Evolutionary conservation across 2,113 vertebrate genomes (phyloP).

Genomic region (Entomyzon cyanotis): DNA sequence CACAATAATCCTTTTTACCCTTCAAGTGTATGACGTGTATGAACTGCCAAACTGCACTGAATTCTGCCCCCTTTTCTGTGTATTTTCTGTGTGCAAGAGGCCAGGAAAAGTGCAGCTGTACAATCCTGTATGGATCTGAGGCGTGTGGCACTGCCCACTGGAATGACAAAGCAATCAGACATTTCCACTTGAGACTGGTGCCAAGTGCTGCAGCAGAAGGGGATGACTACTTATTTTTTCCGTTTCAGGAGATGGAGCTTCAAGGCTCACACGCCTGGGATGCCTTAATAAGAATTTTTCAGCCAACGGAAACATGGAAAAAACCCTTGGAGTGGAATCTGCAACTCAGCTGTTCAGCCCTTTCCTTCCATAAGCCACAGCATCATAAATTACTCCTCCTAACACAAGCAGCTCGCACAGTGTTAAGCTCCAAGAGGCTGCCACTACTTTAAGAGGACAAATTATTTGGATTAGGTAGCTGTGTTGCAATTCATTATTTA

Average conservation of each 20-base stretch:
- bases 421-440: not conserved
- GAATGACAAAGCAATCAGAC: constrained; percentile 52
- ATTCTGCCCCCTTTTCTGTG: not conserved
- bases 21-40: not conserved
- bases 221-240: constrained; percentile 17
- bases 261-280: not conserved
- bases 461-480: not conserved
- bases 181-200: constrained; percentile 29
- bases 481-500: not conserved
- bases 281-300: constrained; percentile 28
- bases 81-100: not conserved
- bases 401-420: not conserved
- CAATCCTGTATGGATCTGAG: not conserved
- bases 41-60: not conserved
- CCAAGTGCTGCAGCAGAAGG: constrained; percentile 45
- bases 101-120: not conserved
- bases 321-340: not conserved
- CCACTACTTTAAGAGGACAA: not conserved
- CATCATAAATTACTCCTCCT: not conserved
- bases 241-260: not conserved
- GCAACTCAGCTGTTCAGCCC: constrained; percentile 3
- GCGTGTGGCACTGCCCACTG: not conserved
- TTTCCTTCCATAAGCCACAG: not conserved
- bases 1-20: not conserved
- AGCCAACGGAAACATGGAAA: not conserved